A percentile compares a stretch with the other conserved stretches of the same genome.
Conservation (phyloP, 1,140 invertebrate genomes). For the Globodera ellingtonae region DNA sequence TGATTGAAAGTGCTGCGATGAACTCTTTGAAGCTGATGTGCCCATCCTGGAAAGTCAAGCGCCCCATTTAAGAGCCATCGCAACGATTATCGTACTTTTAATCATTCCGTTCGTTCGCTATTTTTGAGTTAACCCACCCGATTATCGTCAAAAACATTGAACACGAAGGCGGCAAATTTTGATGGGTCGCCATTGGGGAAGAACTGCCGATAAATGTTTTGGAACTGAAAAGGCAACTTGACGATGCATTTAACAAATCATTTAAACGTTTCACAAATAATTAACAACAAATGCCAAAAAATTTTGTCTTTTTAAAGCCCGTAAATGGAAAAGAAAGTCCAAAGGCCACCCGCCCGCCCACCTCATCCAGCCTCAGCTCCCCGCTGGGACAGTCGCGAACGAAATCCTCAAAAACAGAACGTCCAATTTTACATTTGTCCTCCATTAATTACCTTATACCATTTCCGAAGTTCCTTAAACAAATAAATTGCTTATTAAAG, state of each 20-base stretch:
- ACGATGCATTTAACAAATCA: too few species aligned
- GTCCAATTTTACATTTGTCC: neutral
- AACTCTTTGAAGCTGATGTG: constrained; percentile 66
- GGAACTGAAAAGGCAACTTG: constrained; percentile 37
- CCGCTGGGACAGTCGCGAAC: constrained; percentile 69
- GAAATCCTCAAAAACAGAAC: constrained; percentile 64
- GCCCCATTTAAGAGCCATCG: too few species aligned
- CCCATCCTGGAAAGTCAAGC: constrained; percentile 60
- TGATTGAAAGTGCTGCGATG: constrained; percentile 66
- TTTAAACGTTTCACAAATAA: constrained; percentile 34
- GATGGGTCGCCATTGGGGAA: constrained; percentile 70
- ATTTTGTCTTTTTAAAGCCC: too few species aligned
- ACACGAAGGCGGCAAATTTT: constrained; percentile 70
- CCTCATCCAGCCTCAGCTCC: constrained; percentile 68
- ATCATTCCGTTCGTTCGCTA: neutral
- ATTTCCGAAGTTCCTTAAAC: constrained; percentile 61
- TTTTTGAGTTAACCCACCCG: constrained; percentile 64
- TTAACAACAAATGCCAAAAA: too few species aligned
- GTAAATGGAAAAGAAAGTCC: constrained; percentile 4
- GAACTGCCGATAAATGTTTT: constrained; percentile 69
- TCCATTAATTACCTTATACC: constrained; percentile 63
- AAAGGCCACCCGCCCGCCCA: constrained; percentile 21
- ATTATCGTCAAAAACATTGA: constrained; percentile 70
- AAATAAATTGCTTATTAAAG: neutral
- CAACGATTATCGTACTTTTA: neutral